phyloP scores from a whole-genome alignment of 2,797 vertebrate genomes.

The Phalanger gymnotis region DNA sequence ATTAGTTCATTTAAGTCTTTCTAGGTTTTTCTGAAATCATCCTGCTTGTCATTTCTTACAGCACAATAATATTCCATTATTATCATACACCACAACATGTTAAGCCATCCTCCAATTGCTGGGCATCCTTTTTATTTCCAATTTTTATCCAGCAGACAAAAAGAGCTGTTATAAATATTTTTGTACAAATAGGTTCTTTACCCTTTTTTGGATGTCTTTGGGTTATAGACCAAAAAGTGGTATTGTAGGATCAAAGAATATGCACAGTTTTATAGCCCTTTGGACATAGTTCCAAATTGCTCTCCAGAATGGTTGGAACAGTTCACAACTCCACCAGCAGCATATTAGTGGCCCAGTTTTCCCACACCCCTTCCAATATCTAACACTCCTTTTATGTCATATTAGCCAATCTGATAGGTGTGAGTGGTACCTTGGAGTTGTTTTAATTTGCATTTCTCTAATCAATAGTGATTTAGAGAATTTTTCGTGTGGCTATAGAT shows the following conservation, averaged over 20 bases:
- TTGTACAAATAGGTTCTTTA: not conserved
- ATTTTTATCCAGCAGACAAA: not conserved
- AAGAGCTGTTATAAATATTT: too few species aligned
- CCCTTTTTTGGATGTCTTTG: not conserved
- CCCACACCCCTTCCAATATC: not conserved
- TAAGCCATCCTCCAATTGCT: not conserved
- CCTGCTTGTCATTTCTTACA: not conserved
- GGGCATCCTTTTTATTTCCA: not conserved
- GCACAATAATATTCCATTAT: not conserved
- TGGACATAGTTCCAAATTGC: not conserved
- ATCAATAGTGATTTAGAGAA: not conserved
- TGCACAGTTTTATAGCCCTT: not conserved
- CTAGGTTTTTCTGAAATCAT: not conserved
- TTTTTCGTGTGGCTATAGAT: not conserved
- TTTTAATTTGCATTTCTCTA: not conserved
- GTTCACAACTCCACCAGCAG: not conserved
- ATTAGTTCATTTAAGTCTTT: not conserved
- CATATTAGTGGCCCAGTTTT: not conserved
- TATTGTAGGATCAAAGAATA: too few species aligned
- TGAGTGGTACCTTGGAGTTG: not conserved
- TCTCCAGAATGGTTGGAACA: not conserved
- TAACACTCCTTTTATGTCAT: not conserved
- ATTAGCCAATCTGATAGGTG: not conserved
- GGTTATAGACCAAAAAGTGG: not conserved
- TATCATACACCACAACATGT: not conserved